phyloP scores from a whole-genome alignment of 1,140 invertebrate species.

The Leguminivora glycinivorella region DNA sequence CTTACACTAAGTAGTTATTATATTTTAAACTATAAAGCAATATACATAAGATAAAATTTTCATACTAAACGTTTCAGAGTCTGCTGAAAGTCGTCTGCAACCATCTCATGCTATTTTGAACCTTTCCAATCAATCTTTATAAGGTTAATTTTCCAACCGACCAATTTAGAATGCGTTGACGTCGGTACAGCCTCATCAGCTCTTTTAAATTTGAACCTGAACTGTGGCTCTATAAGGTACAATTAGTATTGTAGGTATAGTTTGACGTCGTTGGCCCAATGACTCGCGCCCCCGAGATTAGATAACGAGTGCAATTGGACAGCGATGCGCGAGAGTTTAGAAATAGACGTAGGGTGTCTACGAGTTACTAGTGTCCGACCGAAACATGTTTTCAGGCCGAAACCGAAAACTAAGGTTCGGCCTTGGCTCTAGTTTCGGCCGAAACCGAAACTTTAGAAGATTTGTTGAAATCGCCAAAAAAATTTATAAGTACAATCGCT shows the following conservation, averaged over 20 bases:
- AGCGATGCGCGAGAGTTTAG: not conserved
- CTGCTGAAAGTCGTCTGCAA: not conserved
- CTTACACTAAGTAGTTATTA: not conserved
- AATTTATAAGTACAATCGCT: no score
- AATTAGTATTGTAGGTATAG: not conserved
- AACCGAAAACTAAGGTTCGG: no score
- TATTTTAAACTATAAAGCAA: not conserved
- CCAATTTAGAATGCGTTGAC: not conserved
- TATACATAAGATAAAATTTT: not conserved
- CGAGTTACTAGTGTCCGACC: no score
- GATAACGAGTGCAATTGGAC: slow-evolving; percentile 22
- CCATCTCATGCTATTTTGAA: not conserved
- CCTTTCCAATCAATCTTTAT: not conserved
- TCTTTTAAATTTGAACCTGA: not conserved
- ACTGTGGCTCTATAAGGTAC: not conserved
- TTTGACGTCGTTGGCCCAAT: slow-evolving; percentile 12
- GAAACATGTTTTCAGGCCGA: no score
- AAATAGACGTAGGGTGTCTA: slow-evolving; percentile 6
- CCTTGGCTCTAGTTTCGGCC: no score
- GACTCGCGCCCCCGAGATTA: slow-evolving; percentile 16
- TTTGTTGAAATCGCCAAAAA: no score
- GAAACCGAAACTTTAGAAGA: no score
- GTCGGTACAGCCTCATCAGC: not conserved
- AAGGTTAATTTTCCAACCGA: not conserved
- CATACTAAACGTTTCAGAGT: not conserved